Evolutionary conservation across 2,113 vertebrate genomes (phyloP).

Genomic region (Eclectus roratus): DNA sequence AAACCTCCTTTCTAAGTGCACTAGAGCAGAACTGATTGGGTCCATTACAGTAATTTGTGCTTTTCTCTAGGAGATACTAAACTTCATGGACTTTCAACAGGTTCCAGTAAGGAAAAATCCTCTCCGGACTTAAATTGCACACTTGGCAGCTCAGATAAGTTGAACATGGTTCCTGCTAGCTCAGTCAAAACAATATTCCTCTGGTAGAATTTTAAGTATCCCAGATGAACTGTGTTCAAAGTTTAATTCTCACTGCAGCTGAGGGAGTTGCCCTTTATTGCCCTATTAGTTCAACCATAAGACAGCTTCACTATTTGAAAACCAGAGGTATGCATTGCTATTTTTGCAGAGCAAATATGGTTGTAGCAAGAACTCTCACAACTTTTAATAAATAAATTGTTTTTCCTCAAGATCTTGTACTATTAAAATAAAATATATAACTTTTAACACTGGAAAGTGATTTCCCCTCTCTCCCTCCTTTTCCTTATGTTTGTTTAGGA

Average conservation of each 20-base stretch:
- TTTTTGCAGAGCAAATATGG: not conserved
- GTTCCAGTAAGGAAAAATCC: not conserved
- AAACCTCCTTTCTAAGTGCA: not conserved
- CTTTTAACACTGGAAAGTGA: not conserved
- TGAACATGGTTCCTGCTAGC: not conserved
- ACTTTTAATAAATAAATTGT: not conserved
- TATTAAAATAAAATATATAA: not conserved
- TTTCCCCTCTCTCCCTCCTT: fast-evolving
- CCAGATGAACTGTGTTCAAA: not conserved
- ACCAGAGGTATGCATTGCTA: fast-evolving
- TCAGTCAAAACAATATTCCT: slow-evolving; percentile 2
- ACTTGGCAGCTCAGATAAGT: not conserved
- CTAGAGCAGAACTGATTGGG: not conserved
- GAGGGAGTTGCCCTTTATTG: not conserved
- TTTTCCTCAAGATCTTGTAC: not conserved
- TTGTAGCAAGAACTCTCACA: not conserved
- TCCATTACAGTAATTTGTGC: not conserved
- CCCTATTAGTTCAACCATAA: not conserved
- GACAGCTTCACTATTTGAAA: not conserved
- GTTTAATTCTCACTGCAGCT: not conserved
- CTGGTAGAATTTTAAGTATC: not conserved
- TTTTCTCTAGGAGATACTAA: not conserved
- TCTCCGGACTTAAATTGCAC: not conserved
- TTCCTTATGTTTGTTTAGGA: not conserved
- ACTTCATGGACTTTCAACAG: not conserved